Evolutionary conservation across 2,888 invertebrate genomes (phyloP).

Genomic region (Beris morrisii): DNA sequence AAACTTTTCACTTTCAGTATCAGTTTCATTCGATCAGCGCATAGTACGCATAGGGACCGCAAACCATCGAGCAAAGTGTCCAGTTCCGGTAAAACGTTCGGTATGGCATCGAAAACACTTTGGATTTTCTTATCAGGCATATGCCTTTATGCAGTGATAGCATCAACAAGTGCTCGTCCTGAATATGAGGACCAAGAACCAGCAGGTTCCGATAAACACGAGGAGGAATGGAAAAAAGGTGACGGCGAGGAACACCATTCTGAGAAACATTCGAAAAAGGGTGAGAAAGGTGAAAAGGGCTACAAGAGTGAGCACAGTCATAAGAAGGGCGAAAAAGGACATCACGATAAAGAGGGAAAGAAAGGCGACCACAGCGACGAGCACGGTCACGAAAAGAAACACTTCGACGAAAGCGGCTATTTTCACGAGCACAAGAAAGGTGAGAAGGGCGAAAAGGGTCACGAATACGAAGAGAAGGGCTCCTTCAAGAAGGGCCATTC

Average conservation of each 20-base stretch:
- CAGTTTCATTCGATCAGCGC: constrained; percentile 12
- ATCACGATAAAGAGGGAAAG: constrained; percentile 68
- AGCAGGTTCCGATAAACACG: constrained; percentile 51
- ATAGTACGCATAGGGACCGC: constrained; percentile 3
- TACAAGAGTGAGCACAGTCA: constrained; percentile 71
- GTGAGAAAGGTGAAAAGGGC: constrained; percentile 71
- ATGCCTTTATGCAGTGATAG: constrained; percentile 39
- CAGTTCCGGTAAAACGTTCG: constrained; percentile 12
- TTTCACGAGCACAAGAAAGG: constrained; percentile 59
- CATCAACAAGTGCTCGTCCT: constrained; percentile 38
- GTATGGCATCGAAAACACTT: constrained; percentile 32
- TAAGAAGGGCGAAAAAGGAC: constrained; percentile 69
- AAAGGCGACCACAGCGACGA: constrained; percentile 58
- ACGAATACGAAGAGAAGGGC: constrained; percentile 60
- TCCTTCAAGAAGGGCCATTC: constrained; percentile 82
- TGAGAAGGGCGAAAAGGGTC: constrained; percentile 59
- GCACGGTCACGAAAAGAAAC: constrained; percentile 58
- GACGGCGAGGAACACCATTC: constrained; percentile 69
- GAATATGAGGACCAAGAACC: constrained; percentile 47
- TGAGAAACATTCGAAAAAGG: constrained; percentile 66
- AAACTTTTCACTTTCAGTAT: constrained; percentile 20
- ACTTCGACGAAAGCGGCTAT: constrained; percentile 57
- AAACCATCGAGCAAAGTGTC: constrained; percentile 6
- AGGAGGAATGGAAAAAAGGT: constrained; percentile 59
- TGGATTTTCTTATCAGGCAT: constrained; percentile 38